Conservation (phyloP, 53 echinoderm and acorn worm species). For the Luidia sarsii region DNA sequence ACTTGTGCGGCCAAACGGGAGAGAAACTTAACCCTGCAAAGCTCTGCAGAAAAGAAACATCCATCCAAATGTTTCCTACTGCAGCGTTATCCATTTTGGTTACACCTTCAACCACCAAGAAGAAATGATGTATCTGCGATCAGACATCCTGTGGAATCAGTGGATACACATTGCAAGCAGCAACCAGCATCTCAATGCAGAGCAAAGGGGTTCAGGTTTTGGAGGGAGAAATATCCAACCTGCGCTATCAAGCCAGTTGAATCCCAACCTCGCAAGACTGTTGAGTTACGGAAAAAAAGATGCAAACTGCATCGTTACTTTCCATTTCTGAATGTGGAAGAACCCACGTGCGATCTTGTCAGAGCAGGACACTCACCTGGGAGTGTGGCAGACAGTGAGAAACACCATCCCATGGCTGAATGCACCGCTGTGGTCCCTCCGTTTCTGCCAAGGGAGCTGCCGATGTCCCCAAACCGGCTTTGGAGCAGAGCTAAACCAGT, state of each 20-base stretch:
- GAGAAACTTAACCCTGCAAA: background rate
- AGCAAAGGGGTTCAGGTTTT: background rate
- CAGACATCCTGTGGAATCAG: no score
- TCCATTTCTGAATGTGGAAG: background rate
- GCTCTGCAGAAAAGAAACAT: background rate
- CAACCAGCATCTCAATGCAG: background rate
- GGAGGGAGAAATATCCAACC: background rate
- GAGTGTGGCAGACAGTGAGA: background rate
- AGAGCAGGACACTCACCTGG: background rate
- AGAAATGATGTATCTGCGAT: no score
- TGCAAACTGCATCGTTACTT: background rate
- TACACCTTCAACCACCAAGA: background rate
- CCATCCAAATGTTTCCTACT: conserved; percentile 1
- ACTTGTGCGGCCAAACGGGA: background rate
- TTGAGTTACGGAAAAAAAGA: no score
- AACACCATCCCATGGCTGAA: background rate
- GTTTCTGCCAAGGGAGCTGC: background rate
- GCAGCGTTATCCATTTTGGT: background rate
- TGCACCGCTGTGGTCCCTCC: conserved; percentile 16
- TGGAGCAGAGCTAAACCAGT: background rate
- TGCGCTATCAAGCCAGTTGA: background rate
- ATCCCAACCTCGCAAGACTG: no score
- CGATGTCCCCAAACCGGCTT: no score
- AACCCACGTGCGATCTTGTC: background rate
- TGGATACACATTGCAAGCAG: no score